These are phyloP conservation scores for Meda fulgida DNA, from an alignment of 2,797 vertebrate species.

Conservation along the genomic window DNA sequence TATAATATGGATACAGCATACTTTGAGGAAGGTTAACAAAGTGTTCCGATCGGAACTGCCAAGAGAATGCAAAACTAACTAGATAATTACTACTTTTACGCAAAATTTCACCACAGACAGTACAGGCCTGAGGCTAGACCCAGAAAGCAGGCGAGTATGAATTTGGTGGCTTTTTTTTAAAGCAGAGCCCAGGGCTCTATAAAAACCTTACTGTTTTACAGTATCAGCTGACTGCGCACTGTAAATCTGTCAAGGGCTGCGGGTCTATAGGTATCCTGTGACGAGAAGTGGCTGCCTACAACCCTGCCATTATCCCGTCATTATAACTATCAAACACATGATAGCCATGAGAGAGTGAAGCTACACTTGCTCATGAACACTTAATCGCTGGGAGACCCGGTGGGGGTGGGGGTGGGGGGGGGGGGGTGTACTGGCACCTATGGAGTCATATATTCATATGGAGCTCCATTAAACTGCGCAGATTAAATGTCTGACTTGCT, in stretches of 20 bases:
- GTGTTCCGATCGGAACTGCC: conserved; percentile 50
- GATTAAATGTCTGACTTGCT: conserved; percentile 52
- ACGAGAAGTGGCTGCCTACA: conserved; percentile 46
- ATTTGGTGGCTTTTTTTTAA: conserved; percentile 33
- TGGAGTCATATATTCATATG: conserved; percentile 46
- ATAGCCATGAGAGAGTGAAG: conserved; percentile 48
- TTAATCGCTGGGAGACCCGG: conserved; percentile 21
- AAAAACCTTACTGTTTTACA: conserved; percentile 56
- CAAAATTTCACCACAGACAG: conserved; percentile 46
- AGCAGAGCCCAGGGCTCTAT: conserved; percentile 50
- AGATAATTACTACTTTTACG: conserved; percentile 45
- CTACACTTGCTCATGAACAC: conserved; percentile 41
- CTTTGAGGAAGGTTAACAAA: conserved; percentile 61
- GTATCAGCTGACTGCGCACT: conserved; percentile 54
- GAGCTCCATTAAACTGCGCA: conserved; percentile 37
- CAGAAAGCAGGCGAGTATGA: conserved; percentile 34
- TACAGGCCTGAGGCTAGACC: conserved; percentile 51
- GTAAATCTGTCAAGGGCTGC: conserved; percentile 55
- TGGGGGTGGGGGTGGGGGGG: not conserved
- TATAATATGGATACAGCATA: conserved; percentile 56
- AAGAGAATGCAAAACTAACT: conserved; percentile 52
- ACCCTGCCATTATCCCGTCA: conserved; percentile 28
- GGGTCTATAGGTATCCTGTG: conserved; percentile 47
- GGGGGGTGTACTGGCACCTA: conserved; percentile 12
- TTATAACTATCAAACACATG: conserved; percentile 52